phyloP scores from a whole-genome alignment of 1,140 invertebrate species.

The Drosophila miranda region DNA sequence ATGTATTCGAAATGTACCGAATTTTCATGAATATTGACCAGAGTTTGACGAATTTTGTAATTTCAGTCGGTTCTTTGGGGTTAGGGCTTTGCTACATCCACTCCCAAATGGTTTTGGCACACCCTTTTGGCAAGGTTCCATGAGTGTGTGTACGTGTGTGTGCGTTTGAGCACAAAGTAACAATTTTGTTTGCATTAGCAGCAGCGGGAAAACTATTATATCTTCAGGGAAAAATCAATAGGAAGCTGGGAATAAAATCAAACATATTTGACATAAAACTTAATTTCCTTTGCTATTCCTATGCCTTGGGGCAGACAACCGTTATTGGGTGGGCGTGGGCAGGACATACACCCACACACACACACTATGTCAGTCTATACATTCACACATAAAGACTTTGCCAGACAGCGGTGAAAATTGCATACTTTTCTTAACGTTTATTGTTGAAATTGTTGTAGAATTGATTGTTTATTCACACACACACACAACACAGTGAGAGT shows the following conservation, averaged over 20 bases:
- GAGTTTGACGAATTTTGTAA: not conserved
- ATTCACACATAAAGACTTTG: slow-evolving; percentile 41
- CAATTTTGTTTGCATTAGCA: slow-evolving; percentile 42
- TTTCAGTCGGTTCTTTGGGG: not conserved
- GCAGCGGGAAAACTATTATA: slow-evolving; percentile 36
- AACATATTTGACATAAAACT: not conserved
- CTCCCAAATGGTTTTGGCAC: slow-evolving; percentile 25
- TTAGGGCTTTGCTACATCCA: not conserved
- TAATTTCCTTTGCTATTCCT: not conserved
- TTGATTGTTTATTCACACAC: slow-evolving; percentile 36
- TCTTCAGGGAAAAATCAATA: slow-evolving; percentile 64
- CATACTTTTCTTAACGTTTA: slow-evolving; percentile 28
- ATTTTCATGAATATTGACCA: not conserved
- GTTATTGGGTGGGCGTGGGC: slow-evolving; percentile 41
- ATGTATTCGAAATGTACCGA: not conserved
- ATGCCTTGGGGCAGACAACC: not conserved
- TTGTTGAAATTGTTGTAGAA: slow-evolving; percentile 4
- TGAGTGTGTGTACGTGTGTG: too few species aligned
- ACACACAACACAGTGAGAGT: slow-evolving; percentile 46
- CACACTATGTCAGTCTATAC: not conserved
- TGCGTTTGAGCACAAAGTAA: slow-evolving; percentile 47
- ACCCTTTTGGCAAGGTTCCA: slow-evolving; percentile 39
- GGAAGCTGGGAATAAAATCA: slow-evolving; percentile 35
- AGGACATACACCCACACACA: slow-evolving; percentile 11
- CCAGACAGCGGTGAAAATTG: slow-evolving; percentile 42